These are phyloP conservation scores for Apamea anceps DNA, from an alignment of 2,888 invertebrate species.

Conservation along the genomic window DNA sequence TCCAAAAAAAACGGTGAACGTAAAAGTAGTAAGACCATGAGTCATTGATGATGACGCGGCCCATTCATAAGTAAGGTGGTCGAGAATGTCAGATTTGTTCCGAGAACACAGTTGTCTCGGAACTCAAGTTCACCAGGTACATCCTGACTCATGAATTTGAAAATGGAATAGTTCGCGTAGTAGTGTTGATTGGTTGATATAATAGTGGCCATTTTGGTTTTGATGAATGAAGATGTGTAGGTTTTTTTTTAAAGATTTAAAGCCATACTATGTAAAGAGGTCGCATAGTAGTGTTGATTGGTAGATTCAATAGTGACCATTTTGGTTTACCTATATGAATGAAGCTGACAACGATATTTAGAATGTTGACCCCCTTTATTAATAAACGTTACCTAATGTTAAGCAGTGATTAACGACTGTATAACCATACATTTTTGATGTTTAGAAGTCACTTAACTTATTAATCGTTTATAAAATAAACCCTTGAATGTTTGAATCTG, in stretches of 20 bases:
- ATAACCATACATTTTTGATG: too few species aligned
- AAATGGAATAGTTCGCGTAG: slow-evolving; percentile 35
- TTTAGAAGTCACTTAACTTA: too few species aligned
- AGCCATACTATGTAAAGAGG: background rate
- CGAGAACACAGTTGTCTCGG: slow-evolving; percentile 70
- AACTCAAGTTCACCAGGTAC: slow-evolving; percentile 56
- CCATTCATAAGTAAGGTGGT: slow-evolving; percentile 73
- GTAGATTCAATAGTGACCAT: slow-evolving; percentile 7
- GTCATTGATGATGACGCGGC: slow-evolving; percentile 74
- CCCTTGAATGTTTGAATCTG: too few species aligned
- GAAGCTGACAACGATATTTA: background rate
- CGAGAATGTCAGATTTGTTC: slow-evolving; percentile 72
- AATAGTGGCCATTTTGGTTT: slow-evolving; percentile 36
- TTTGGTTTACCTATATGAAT: slow-evolving; percentile 15
- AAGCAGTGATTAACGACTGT: too few species aligned
- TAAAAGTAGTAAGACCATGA: slow-evolving; percentile 67
- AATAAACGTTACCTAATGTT: too few species aligned
- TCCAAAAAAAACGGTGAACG: slow-evolving; percentile 53
- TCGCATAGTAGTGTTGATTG: slow-evolving; percentile 16
- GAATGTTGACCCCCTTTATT: too few species aligned
- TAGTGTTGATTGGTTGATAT: slow-evolving; percentile 22
- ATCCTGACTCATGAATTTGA: slow-evolving; percentile 61
- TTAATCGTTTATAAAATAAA: too few species aligned
- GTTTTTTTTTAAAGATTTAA: background rate
- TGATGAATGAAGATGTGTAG: slow-evolving; percentile 45